These are phyloP conservation scores for Linnaemya vulpina DNA, from an alignment of 2,888 invertebrate species.

Conservation along the genomic window DNA sequence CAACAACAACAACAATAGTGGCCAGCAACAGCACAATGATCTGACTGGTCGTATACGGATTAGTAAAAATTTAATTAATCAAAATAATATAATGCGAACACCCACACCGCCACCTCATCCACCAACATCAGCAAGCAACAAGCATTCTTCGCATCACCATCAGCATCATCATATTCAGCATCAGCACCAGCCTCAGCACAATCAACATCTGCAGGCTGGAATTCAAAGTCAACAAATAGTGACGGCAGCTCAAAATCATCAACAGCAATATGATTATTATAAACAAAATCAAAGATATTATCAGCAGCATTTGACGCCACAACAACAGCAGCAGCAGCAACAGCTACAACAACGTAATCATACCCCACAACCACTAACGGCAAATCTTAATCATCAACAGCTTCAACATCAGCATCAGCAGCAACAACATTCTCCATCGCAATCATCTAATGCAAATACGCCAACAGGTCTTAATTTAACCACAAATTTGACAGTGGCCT, in stretches of 20 bases:
- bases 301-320: conserved; percentile 66
- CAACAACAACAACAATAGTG: conserved; percentile 62
- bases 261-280: conserved; percentile 73
- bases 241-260: conserved; percentile 68
- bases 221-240: conserved; percentile 47
- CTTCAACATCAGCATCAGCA: conserved; percentile 72
- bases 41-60: conserved; percentile 82
- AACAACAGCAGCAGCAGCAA: conserved; percentile 73
- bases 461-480: conserved; percentile 68
- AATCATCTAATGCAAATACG: conserved; percentile 68
- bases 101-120: conserved; percentile 76
- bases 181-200: conserved; percentile 75
- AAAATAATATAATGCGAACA: conserved; percentile 77
- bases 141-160: conserved; percentile 69
- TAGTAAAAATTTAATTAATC: conserved; percentile 81
- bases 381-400: conserved; percentile 73
- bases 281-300: conserved; percentile 71
- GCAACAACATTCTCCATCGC: conserved; percentile 76
- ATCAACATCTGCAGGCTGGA: conserved; percentile 67
- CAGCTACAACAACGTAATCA: conserved; percentile 71
- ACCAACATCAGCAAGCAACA: conserved; percentile 18
- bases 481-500: conserved; percentile 65
- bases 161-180: conserved; percentile 66
- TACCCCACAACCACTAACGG: conserved; percentile 70
- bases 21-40: conserved; percentile 74